Evolutionary conservation across 2,888 invertebrate species (phyloP).

Genomic region (Eupithecia insigniata): DNA sequence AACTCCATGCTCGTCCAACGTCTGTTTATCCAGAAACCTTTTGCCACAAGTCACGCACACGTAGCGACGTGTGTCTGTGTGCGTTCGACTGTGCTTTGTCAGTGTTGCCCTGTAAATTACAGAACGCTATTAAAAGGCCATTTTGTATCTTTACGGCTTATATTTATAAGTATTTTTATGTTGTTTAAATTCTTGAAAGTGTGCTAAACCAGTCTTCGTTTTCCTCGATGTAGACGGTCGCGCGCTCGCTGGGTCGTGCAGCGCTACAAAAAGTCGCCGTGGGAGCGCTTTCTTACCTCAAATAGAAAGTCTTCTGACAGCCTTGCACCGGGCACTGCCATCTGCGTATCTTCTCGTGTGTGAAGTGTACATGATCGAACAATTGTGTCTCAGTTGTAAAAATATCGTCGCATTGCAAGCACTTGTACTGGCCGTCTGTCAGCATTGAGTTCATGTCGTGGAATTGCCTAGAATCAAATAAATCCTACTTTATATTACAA

Average conservation of each 20-base stretch:
- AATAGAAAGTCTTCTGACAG: slow-evolving; percentile 75
- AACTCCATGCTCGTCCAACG: slow-evolving; percentile 80
- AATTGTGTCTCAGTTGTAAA: slow-evolving; percentile 73
- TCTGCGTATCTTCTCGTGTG: slow-evolving; percentile 70
- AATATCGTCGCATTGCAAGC: slow-evolving; percentile 59
- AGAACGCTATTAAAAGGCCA: not conserved
- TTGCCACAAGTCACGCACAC: slow-evolving; percentile 80
- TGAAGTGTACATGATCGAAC: slow-evolving; percentile 81
- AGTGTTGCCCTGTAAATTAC: slow-evolving; percentile 70
- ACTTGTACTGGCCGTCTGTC: slow-evolving; percentile 61
- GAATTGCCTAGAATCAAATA: slow-evolving; percentile 65
- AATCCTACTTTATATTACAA: not conserved
- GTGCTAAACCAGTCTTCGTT: no score
- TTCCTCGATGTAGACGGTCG: no score
- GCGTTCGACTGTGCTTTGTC: slow-evolving; percentile 79
- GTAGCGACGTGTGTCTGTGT: slow-evolving; percentile 79
- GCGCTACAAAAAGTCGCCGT: no score
- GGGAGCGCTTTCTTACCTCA: no score
- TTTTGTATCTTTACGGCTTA: no score
- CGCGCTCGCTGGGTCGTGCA: no score
- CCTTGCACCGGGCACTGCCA: slow-evolving; percentile 74
- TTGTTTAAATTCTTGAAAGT: no score
- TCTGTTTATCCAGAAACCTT: slow-evolving; percentile 81
- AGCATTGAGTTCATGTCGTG: slow-evolving; percentile 61
- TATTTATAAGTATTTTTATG: no score